A percentile compares a stretch with the other conserved stretches of the same genome.
Evolutionary conservation across 2,888 invertebrate species (phyloP).

Genomic region (Norana najaformis): DNA sequence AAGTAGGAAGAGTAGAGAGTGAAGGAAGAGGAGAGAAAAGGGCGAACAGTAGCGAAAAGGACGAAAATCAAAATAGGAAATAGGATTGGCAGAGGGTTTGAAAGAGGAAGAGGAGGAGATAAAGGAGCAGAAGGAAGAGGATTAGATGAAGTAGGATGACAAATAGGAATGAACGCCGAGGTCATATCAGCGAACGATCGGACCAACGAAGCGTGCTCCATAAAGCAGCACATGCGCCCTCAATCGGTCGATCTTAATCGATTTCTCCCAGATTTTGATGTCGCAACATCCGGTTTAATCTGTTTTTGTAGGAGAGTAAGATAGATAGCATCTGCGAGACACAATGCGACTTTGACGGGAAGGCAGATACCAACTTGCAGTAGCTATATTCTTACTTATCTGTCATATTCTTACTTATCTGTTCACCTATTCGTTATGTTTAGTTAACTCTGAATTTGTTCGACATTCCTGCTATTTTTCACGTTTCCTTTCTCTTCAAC

Average conservation of each 20-base stretch:
- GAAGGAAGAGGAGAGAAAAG: too few species aligned
- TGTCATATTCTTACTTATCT: too few species aligned
- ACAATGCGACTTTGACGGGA: not conserved
- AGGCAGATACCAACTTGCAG: not conserved
- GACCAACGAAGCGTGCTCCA: not conserved
- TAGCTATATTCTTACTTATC: too few species aligned
- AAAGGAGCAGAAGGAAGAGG: not conserved
- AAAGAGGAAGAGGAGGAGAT: not conserved
- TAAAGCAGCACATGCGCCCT: not conserved
- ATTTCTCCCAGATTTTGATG: not conserved
- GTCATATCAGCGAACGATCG: not conserved
- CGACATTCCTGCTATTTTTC: not conserved
- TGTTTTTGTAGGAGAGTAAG: not conserved
- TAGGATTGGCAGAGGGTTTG: not conserved
- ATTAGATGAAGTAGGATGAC: not conserved
- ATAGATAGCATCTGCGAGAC: conserved; percentile 13
- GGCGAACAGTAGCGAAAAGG: too few species aligned
- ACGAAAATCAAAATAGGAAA: too few species aligned
- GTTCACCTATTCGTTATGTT: not conserved
- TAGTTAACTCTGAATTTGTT: not conserved
- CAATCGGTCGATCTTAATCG: conserved; percentile 13
- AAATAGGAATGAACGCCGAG: too few species aligned
- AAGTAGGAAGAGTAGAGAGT: too few species aligned
- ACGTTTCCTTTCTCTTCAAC: too few species aligned
- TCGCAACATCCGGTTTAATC: conserved; percentile 13